phyloP scores from a whole-genome alignment of 2,888 invertebrate genomes.

The Acronicta psi region DNA sequence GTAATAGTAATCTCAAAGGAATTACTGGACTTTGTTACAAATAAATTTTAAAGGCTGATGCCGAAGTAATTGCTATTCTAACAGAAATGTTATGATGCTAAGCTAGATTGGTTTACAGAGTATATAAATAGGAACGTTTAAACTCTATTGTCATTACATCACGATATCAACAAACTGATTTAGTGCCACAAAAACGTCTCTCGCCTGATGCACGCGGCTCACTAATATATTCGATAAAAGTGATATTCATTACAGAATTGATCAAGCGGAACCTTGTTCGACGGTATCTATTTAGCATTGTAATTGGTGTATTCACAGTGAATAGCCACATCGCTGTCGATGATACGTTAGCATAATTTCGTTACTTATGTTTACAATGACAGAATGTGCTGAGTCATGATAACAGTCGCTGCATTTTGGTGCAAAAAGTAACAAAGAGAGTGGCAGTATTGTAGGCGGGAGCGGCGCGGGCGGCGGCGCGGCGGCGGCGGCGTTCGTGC shows the following conservation, averaged over 20 bases:
- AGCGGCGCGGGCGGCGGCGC: constrained; percentile 55
- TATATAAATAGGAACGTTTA: constrained; percentile 22
- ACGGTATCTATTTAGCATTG: constrained; percentile 64
- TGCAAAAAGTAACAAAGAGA: constrained; percentile 80
- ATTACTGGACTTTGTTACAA: constrained; percentile 20
- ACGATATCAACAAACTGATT: constrained; percentile 47
- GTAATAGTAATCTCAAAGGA: constrained; percentile 27
- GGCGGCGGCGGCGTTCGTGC: constrained; percentile 72
- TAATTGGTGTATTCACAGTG: constrained; percentile 75
- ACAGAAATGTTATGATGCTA: constrained; percentile 14
- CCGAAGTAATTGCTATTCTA: neutral
- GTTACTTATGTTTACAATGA: constrained; percentile 80
- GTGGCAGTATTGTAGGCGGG: constrained; percentile 61
- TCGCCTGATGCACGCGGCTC: constrained; percentile 41
- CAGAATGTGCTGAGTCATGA: constrained; percentile 76
- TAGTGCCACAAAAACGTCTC: constrained; percentile 43
- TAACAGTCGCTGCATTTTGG: constrained; percentile 78
- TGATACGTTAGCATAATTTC: constrained; percentile 78
- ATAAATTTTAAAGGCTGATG: constrained; percentile 6
- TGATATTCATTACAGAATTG: constrained; percentile 61
- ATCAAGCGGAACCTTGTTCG: constrained; percentile 63
- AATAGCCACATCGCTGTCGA: constrained; percentile 70
- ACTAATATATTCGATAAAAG: constrained; percentile 59
- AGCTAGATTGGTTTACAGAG: neutral
- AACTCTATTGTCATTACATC: constrained; percentile 38